Base-by-base conservation (phyloP, 2,888 invertebrate species). In the Limnephilus lunatus region DNA sequence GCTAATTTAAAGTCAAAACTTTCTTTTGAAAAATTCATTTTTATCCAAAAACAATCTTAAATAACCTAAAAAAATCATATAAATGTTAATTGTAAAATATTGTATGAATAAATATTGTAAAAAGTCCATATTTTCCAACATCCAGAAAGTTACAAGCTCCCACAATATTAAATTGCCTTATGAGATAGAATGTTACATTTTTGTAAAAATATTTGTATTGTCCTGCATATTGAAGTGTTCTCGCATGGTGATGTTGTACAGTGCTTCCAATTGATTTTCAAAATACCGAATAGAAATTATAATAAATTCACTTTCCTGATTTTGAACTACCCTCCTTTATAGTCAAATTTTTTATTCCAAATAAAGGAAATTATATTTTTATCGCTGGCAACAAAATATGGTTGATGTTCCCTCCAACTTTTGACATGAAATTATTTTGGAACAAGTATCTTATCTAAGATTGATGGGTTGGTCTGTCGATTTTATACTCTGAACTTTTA, bases 231-330 rank as follows among this genome's bases (percentile, higher is more conserved):
- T 85, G 85, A n/a, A 32, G 85, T 85, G 85, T 85, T 82, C 85
- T 35, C 39, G 85, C 85, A 85, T 85, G 85, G 85, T 85, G 44
- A 39, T 85, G 85, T 85, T 85, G 85, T 85, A 68, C 39, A 82
- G 31, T 32, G 82, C 82, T 82, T 82, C 82, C 32, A 32, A 82
- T 32, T 82, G 32, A 82, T 68, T 68, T 68, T 68, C 68, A 68
- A 68, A 25, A 68, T n/a, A 68, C 25, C 68, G 68, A 68, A 25
- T 68, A 68, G 19, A 19, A 19, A 68, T 68, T 15, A 53, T 53
- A 68, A n/a, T 68, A 25, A 68, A 68, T 68, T 68, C 68, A 68
- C 68, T 68, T 68, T 68, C 68, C 68, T 68, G 68, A 25, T 9
- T 68, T 68, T 68, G 9, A 68, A 68, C 25, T 68, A 25, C 25